Evolutionary conservation across 2,888 invertebrate species (phyloP), one percentile per base, ranked within the genome.

Genomic region (Anarsia innoxiella): DNA sequence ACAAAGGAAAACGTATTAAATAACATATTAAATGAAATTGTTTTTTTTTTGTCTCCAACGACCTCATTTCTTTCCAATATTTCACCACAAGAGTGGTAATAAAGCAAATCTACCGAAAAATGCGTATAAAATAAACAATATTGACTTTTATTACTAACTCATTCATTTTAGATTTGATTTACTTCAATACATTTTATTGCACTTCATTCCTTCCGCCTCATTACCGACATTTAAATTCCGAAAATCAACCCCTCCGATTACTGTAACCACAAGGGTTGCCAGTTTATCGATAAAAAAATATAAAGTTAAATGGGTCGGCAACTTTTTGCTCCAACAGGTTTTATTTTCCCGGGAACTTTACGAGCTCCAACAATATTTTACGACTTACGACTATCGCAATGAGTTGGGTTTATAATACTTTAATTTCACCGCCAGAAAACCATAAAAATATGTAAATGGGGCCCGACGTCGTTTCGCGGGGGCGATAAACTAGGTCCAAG

Each of bases 361-460:
- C 72, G 80, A 80, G 48, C 71, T 47, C 58, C 31, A 36, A 38
- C 38, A 36, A 36, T 40, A 78, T 80, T 83, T 83, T 72, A 82
- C 76, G 78, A 80, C 60, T 61, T 59, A 26, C 30, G 36, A 37
- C 68, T 73, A 71, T 74, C 66, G 74, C 71, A 68, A 66, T 61
- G 73, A 75, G 71, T 69, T 68, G 70, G 70, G 65, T 74, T 79
- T 79, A 77, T 76, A 78, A 79, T 78, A 76, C 78, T 82, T 83
- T 82, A 83, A 84, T 84, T n/a, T 76, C 73, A 70, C 82, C 79
- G 80, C 68, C 73, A 68, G 75, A 74, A 73, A 73, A 68, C 73
- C 56, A 76, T 83, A 82, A 82, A 83, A 82, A 71, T 78, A 83
- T 83, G 82, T 73, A 80, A 83, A 83, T 82, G 32, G n/a, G n/a